Conservation (phyloP, 53 echinoderm and acorn worm genomes). For the Holothuria scabra region DNA sequence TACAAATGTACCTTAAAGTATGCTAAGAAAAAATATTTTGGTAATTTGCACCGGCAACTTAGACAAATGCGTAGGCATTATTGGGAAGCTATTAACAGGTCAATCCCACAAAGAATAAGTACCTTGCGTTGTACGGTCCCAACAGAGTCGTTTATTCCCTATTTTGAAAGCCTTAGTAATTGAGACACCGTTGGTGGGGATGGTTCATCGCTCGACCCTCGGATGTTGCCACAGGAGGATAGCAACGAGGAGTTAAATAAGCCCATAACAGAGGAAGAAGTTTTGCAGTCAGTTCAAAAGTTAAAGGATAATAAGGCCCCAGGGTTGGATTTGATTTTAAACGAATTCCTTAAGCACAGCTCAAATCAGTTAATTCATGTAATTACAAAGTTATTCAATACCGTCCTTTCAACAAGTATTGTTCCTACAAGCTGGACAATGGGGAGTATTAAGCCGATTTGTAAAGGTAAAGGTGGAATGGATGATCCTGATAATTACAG, state of each 20-base stretch:
- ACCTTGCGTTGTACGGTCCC: too few relatives aligned
- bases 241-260: background rate
- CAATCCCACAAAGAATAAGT: too few relatives aligned
- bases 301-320: constrained; percentile 1
- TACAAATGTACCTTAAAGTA: too few relatives aligned
- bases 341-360: background rate
- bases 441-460: background rate
- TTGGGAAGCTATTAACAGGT: too few relatives aligned
- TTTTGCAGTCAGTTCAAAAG: background rate
- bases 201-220: too few relatives aligned
- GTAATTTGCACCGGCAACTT: too few relatives aligned
- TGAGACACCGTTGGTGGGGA: too few relatives aligned
- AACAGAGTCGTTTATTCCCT: too few relatives aligned
- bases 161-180: too few relatives aligned
- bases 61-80: too few relatives aligned
- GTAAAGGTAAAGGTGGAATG: background rate
- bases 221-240: too few relatives aligned
- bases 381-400: background rate
- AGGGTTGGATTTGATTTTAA: background rate
- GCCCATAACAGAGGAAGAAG: background rate
- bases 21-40: too few relatives aligned
- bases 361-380: background rate
- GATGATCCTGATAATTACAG: background rate
- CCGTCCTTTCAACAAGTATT: background rate
- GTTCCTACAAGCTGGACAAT: background rate